Evolutionary conservation across 2,113 vertebrate species (phyloP), one percentile per base, ranked within the genome.

Genomic region (Parotia lawesii): DNA sequence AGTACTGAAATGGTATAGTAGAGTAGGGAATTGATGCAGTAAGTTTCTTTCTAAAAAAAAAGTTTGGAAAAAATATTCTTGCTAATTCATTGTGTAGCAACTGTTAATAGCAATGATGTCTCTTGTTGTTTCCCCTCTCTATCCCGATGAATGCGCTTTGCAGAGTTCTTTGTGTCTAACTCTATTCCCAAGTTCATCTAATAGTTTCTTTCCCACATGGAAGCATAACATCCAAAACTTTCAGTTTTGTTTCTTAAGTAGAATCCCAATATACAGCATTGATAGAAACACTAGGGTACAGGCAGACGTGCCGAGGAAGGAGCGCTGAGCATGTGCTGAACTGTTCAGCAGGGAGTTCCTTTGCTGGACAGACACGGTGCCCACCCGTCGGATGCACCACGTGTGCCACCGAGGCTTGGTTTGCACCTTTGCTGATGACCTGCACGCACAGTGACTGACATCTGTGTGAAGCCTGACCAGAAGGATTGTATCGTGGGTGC

Each of bases 381-480:
- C 6, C 9, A 45, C 8, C 12, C 1, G 2, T 42, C 37, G 37
- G 42, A 12, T 45, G 9, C 12, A 5, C 16, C 35, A 5, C 15
- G 1, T 0, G 0, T 64, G 72, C 38, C 35, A 8, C 16, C 1
- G 1, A 56, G 56, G 15, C 14, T 65, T 2, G 3, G 31, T n/a
- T 44, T 73, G 60, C 56, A 9, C 15, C 0, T 9, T 21, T 51
- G 29, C 70, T n/a, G 47, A 8, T 13, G 29, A 20, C 25, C 17
- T 38, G n/a, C 14, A 25, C 4, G 25, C 28, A 25, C 11, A 19
- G 20, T 3, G 12, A 18, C 38, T 3, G 12, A 18, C 38, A 38
- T 35, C 33, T 79, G 24, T 18, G 25, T 15, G 22, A 37, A 27
- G 6, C 15, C 47, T 79, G 56, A 50, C 20, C 33, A 54, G 45